Evolutionary conservation across 1,140 invertebrate species (phyloP).

Genomic region (Drosophila malerkotliana): DNA sequence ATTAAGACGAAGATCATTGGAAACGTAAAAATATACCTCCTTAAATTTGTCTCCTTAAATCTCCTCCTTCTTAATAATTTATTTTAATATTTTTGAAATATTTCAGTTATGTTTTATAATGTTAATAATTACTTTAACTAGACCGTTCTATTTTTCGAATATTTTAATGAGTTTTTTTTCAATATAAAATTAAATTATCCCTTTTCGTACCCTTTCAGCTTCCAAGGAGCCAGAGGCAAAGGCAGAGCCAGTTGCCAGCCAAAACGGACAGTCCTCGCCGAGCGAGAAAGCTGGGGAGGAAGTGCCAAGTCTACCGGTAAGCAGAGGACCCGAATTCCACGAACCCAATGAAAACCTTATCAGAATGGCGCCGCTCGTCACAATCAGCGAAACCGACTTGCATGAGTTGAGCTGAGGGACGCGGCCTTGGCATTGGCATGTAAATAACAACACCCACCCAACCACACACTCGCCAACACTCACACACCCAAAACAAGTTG

Average conservation of each 20-base stretch:
- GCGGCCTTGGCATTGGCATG: slow-evolving; percentile 30
- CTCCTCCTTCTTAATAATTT: too few relatives aligned
- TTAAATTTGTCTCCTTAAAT: too few relatives aligned
- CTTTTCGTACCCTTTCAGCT: slow-evolving; percentile 9
- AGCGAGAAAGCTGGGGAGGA: slow-evolving; percentile 7
- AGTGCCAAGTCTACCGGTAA: slow-evolving; percentile 68
- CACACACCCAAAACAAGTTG: slow-evolving; percentile 6
- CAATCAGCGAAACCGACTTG: slow-evolving; percentile 74
- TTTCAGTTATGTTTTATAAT: too few relatives aligned
- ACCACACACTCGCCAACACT: slow-evolving; percentile 12
- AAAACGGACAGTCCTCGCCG: slow-evolving; percentile 39
- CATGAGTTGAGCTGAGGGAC: slow-evolving; percentile 59
- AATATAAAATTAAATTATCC: too few relatives aligned
- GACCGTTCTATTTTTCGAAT: too few relatives aligned
- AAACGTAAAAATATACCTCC: too few relatives aligned
- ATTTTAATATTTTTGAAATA: too few relatives aligned
- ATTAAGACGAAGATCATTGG: too few relatives aligned
- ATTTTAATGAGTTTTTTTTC: too few relatives aligned
- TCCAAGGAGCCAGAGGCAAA: slow-evolving; percentile 15
- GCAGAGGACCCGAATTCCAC: slow-evolving; percentile 45
- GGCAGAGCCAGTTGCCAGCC: slow-evolving; percentile 1
- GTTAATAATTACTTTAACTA: too few relatives aligned
- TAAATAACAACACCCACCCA: slow-evolving; percentile 27
- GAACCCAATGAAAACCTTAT: slow-evolving; percentile 44
- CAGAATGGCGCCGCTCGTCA: slow-evolving; percentile 74